Evolutionary conservation across 2,113 vertebrate genomes (phyloP), one percentile per base, ranked within the genome.

Genomic region (Coracopsis vasa): DNA sequence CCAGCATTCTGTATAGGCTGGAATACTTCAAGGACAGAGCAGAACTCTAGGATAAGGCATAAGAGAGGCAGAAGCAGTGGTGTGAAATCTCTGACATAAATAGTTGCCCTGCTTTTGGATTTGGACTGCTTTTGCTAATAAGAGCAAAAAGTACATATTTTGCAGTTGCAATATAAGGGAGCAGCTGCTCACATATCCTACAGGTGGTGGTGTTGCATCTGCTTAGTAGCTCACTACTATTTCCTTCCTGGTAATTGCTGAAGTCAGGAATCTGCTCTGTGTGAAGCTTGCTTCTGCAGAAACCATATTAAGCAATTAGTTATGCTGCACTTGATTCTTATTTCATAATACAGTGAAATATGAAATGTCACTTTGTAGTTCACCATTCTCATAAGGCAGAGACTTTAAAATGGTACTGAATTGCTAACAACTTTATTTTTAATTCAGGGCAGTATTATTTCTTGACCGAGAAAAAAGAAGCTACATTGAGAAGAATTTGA

Each of bases 391-490:
- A 21, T 66, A 70, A 86, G 25, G 51, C 16, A 35, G 20, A 65
- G 11, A 9, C n/a, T 67, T 88, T 72, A 47, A 71, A 80, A 42
- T n/a, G 6, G 6, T 62, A 27, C 50, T 64, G 50, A 12, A 56
- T 74, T 90, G 75, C 17, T 93, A 75, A 87, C 14, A 37, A 14
- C 33, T 66, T 60, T 17, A 4, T 80, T 94, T 91, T 95, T 41
- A 58, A 95, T 96, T 79, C 85, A 99, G 99, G 95, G 98, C 99
- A 60, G 86, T 98, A 47, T 96, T 99, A 70, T 97, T 99, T 98
- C 98, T 99, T 95, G 98, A 99, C 94, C 98, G 99, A 91, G 98
- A 99, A 94, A 99, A 98, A 96, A 98, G 98, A 44, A 98, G 97
- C 47, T 98, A 97, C 74, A 65, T 89, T 75, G 98, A 98, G 97